Evolutionary conservation across 1,140 invertebrate genomes (phyloP), one percentile per base, ranked within the genome.

Genomic region (Drosophila lacteicornis): DNA sequence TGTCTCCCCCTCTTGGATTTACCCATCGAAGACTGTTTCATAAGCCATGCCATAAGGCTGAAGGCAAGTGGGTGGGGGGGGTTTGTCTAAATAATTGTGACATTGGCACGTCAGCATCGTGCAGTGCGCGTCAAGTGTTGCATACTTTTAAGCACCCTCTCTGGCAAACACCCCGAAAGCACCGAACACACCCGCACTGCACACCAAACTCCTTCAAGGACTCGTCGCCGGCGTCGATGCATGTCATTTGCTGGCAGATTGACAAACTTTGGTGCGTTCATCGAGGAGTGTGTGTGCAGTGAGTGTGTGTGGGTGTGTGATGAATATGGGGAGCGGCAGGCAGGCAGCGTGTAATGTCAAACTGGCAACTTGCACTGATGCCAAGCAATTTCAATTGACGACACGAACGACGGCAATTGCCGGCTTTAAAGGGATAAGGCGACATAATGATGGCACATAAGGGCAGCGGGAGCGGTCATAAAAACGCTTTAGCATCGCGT

Each of bases 341-440:
- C 50, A 53, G 50, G 51, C 50, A 53, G 50, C 68, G 76, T 62
- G 80, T 88, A 88, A 87, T 87, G 84, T 80, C 74, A 87, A 78
- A 79, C 84, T 88, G 78, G 79, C 68, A 73, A 84, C 84, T 90
- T 84, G 79, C 68, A 73, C 67, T 87, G 78, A 87, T 88, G 78
- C 80, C 80, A 84, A 81, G 80, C 85, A 84, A 87, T 87, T 87
- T 87, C 80, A 80, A 90, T 87, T 84, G 84, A 87, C 80, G 84
- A 67, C 84, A 88, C 85, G 71, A 61, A 90, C 84, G 79, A 77
- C 70, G 69, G 68, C 85, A 88, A 87, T 87, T 87, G 77, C 80
- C 73, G 62, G 69, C 79, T 75, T 75, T 75, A 75, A 75, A 57
- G 53, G 74, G 75, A 69, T 78, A 77, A 78, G 47, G 42, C 71